These are phyloP conservation scores for Thalassophryne amazonica DNA, from an alignment of 2,797 vertebrate species.

Conservation along the genomic window DNA sequence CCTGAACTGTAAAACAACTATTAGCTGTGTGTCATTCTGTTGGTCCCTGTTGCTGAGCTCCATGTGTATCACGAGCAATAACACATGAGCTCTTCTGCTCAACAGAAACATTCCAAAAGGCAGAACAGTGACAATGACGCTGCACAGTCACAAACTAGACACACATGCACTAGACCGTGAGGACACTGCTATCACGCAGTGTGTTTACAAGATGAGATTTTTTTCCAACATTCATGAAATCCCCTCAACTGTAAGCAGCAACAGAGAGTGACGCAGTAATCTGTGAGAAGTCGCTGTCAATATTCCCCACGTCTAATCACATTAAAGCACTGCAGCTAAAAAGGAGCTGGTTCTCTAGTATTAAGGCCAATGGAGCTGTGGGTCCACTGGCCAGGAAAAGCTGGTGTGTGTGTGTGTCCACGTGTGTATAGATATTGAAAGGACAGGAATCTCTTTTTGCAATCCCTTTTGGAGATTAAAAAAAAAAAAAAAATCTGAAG, in stretches of 20 bases:
- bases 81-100: slow-evolving; percentile 17
- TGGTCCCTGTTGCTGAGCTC: slow-evolving; percentile 30
- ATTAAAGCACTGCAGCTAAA: slow-evolving; percentile 43
- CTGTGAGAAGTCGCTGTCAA: slow-evolving; percentile 30
- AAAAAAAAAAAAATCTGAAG: too few relatives aligned
- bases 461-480: too few relatives aligned
- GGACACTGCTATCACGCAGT: background rate
- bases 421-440: slow-evolving; percentile 5
- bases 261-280: slow-evolving; percentile 32
- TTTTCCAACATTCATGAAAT: slow-evolving; percentile 12
- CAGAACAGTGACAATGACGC: slow-evolving; percentile 8
- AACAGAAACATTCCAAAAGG: slow-evolving; percentile 19
- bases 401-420: slow-evolving; percentile 16
- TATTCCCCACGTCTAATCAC: slow-evolving; percentile 58
- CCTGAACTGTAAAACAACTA: slow-evolving; percentile 39
- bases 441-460: too few relatives aligned
- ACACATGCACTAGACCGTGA: background rate
- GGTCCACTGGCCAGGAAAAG: slow-evolving; percentile 39
- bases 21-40: slow-evolving; percentile 40
- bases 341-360: slow-evolving; percentile 49
- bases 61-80: slow-evolving; percentile 29
- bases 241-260: slow-evolving; percentile 1
- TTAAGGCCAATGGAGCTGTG: slow-evolving; percentile 51
- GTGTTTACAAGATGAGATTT: slow-evolving; percentile 10
- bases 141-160: background rate